Conservation (phyloP, 2,113 vertebrate species). For the Petaurus breviceps region DNA sequence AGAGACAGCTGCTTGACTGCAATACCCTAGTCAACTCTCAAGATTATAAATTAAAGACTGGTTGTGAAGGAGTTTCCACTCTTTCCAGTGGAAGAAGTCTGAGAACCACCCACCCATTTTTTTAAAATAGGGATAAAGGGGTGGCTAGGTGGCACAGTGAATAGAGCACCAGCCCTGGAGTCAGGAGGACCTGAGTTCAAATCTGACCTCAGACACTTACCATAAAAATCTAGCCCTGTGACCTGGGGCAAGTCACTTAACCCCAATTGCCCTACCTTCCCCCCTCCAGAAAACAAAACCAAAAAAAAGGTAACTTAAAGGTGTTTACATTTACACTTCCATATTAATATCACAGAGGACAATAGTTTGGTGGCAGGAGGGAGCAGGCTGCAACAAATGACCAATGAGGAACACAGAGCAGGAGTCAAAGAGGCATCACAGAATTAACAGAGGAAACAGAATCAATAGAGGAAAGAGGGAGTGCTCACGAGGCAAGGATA, state of each 20-base stretch:
- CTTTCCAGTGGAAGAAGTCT: not conserved
- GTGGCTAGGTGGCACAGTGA: too few relatives aligned
- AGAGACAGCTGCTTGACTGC: too few relatives aligned
- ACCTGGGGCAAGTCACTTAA: too few relatives aligned
- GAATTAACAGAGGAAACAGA: too few relatives aligned
- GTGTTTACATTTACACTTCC: not conserved
- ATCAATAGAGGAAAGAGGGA: not conserved
- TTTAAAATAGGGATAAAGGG: not conserved
- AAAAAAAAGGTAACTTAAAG: not conserved
- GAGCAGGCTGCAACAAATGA: not conserved
- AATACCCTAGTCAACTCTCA: not conserved
- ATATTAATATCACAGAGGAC: not conserved
- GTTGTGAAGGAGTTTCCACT: not conserved
- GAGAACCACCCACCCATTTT: not conserved
- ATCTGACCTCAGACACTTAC: too few relatives aligned
- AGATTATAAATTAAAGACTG: not conserved
- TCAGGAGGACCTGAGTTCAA: too few relatives aligned
- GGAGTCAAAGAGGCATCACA: not conserved
- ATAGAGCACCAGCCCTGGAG: too few relatives aligned
- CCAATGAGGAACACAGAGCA: not conserved
- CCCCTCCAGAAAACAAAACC: too few relatives aligned
- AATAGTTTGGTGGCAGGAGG: not conserved
- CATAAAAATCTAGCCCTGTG: too few relatives aligned
- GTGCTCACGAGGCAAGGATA: not conserved
- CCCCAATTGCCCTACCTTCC: too few relatives aligned